Evolutionary conservation across 2,888 invertebrate species (phyloP).

Genomic region (Perdita meconis): DNA sequence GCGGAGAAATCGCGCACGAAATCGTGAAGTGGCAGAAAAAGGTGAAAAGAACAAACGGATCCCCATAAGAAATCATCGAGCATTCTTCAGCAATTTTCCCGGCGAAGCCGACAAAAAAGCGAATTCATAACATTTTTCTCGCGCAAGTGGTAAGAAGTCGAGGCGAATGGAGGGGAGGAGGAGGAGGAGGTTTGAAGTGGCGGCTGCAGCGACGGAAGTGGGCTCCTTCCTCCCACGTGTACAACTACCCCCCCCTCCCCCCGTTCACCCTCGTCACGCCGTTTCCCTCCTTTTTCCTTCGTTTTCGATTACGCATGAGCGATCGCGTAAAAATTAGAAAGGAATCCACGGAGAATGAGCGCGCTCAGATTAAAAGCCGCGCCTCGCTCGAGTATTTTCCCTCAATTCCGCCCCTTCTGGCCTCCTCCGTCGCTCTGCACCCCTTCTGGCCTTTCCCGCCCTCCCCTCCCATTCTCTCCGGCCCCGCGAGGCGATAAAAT

Average conservation of each 20-base stretch:
- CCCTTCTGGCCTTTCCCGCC: constrained; percentile 45
- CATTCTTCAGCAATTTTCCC: constrained; percentile 56
- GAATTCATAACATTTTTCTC: constrained; percentile 67
- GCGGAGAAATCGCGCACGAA: not conserved
- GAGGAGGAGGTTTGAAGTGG: constrained; percentile 72
- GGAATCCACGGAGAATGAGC: constrained; percentile 76
- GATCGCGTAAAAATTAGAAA: constrained; percentile 79
- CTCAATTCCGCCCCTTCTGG: constrained; percentile 71
- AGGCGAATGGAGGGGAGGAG: constrained; percentile 54
- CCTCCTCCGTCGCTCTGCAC: constrained; percentile 50
- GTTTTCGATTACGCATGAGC: constrained; percentile 78
- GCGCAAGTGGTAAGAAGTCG: constrained; percentile 73
- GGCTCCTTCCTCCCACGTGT: constrained; percentile 57
- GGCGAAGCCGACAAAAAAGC: constrained; percentile 53
- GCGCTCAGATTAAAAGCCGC: constrained; percentile 72
- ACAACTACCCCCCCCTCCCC: constrained; percentile 42
- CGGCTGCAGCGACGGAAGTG: constrained; percentile 69
- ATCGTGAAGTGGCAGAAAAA: not conserved
- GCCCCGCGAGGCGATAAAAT: constrained; percentile 75
- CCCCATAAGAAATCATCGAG: constrained; percentile 42
- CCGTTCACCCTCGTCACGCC: constrained; percentile 45
- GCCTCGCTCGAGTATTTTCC: constrained; percentile 74
- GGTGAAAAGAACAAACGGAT: not conserved
- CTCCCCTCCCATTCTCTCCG: not conserved
- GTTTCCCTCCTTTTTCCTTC: constrained; percentile 64